These are phyloP conservation scores for Akabosia matsudoensis DNA, from an alignment of 1,140 invertebrate genomes.

Conservation along the genomic window DNA sequence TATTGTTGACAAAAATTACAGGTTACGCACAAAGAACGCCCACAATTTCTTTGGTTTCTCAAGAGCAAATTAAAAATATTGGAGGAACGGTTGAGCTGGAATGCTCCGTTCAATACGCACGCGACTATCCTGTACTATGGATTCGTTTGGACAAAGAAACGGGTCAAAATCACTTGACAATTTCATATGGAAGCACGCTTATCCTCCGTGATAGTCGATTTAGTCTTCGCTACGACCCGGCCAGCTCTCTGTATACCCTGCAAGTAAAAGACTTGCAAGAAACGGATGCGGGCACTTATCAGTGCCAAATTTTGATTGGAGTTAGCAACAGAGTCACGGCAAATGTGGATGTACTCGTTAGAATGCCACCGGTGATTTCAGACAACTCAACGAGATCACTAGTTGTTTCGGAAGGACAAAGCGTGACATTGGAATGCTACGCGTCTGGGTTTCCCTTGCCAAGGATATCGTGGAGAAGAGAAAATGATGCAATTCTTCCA, in stretches of 20 bases:
- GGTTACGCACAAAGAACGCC: conserved; percentile 71
- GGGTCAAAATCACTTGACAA: conserved; percentile 61
- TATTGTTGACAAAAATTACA: too few species aligned
- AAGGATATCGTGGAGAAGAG: conserved; percentile 82
- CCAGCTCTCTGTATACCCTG: conserved; percentile 73
- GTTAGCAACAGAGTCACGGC: conserved; percentile 73
- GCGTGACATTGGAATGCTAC: conserved; percentile 79
- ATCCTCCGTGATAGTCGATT: conserved; percentile 84
- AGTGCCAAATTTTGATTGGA: conserved; percentile 79
- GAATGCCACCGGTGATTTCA: conserved; percentile 82
- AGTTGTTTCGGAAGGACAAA: conserved; percentile 75
- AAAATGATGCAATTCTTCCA: conserved; percentile 87
- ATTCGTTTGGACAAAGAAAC: conserved; percentile 62
- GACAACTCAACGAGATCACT: conserved; percentile 86
- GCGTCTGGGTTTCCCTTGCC: conserved; percentile 72
- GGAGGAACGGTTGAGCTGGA: conserved; percentile 80
- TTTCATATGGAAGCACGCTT: conserved; percentile 74
- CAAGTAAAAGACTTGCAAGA: conserved; percentile 93
- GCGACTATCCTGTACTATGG: conserved; percentile 82
- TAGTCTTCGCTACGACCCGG: conserved; percentile 72
- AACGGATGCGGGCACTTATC: conserved; percentile 82
- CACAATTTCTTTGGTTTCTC: conserved; percentile 85
- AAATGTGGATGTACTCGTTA: conserved; percentile 76
- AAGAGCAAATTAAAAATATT: conserved; percentile 87
- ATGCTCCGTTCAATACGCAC: conserved; percentile 83